Conservation (phyloP, 2,888 invertebrate species). For the Eupithecia abbreviata region DNA sequence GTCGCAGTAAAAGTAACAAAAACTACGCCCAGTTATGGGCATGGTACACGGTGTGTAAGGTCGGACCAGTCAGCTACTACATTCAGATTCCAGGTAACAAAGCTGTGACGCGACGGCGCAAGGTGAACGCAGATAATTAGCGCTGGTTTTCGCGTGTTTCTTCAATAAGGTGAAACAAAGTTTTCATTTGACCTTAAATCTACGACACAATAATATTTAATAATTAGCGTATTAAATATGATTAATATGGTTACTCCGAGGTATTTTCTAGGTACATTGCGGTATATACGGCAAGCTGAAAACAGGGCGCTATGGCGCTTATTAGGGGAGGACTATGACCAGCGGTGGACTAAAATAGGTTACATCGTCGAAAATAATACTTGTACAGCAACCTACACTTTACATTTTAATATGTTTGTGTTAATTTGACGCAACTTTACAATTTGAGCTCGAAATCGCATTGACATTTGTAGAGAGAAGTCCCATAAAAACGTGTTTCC, state of each 20-base stretch:
- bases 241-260: no score
- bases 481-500: constrained; percentile 4
- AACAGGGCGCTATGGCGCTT: no score
- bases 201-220: no score
- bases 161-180: no score
- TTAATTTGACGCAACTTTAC: neutral
- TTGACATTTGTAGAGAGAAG: neutral
- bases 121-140: neutral
- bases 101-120: neutral
- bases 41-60: neutral
- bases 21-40: constrained; percentile 52
- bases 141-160: no score
- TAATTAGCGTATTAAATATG: no score
- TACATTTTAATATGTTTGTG: no score
- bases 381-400: neutral
- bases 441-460: neutral
- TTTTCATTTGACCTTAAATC: no score
- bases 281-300: no score
- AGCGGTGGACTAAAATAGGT: no score
- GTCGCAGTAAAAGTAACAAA: constrained; percentile 71
- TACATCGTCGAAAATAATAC: neutral
- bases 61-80: neutral
- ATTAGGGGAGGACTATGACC: no score
- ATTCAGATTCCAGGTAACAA: neutral
- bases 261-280: no score